Evolutionary conservation across 2,113 vertebrate species (phyloP), one percentile per base, ranked within the genome.

Genomic region (Paracanthobrama guichenoti): DNA sequence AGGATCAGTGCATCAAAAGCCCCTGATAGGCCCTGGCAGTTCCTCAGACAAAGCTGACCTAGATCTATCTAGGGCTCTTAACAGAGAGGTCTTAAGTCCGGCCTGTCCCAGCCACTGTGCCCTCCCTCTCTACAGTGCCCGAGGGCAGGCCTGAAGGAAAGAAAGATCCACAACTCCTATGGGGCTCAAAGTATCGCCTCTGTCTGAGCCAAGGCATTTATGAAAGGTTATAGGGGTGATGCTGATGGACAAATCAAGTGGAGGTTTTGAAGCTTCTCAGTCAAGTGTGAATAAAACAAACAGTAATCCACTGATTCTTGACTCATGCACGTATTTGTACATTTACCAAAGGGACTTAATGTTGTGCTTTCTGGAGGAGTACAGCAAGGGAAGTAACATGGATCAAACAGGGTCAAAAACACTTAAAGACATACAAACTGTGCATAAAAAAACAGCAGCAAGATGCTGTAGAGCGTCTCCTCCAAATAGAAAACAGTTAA

Each of bases 131-230:
- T 26, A 62, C 60, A 64, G 71, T 84, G 86, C 89, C 86, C 86
- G 66, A 83, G 88, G 87, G 88, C 87, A 87, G 74, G 86, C 86
- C 86, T 84, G 84, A 80, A 83, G 89, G 83, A 82, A 55, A 82
- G 85, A 84, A 84, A 89, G 85, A 88, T 90, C 85, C 79, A 74
- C 86, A 84, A 81, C 73, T 82, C 86, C 87, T 87, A 69, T 42
- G 85, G 87, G 87, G 84, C 72, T 83, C 72, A 62, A 79, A 66
- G 71, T 82, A 81, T 72, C 79, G 79, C 71, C 79, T 86, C 67
- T 28, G 18, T 66, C 59, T 74, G 64, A 73, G 60, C 62, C 48
- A 46, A 44, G 69, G 31, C 71, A 31, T 84, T 84, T 81, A 84
- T 67, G 22, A 88, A 84, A 84, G 84, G 81, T 84, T 81, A 81